Percentiles rank a stretch among this genome's conserved stretches.
Conservation (phyloP, 2,888 invertebrate species). For the Zygaena filipendulae region DNA sequence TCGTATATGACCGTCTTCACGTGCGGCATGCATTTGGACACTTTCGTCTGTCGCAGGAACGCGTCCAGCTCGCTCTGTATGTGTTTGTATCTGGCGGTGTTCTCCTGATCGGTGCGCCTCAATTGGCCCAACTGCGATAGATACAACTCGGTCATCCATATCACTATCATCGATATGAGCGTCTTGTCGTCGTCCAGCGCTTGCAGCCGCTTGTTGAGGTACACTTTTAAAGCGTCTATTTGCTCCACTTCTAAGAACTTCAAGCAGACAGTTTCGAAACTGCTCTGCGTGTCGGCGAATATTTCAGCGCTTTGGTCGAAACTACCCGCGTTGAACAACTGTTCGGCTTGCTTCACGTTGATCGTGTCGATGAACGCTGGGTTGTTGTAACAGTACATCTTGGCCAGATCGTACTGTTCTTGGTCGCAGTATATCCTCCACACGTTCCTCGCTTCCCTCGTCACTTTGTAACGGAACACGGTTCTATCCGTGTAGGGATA, state of each 20-base stretch:
- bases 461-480: constrained; percentile 86
- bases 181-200: constrained; percentile 82
- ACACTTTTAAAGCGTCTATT: constrained; percentile 87
- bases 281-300: constrained; percentile 90
- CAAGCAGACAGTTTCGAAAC: constrained; percentile 94
- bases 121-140: constrained; percentile 88
- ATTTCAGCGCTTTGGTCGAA: constrained; percentile 87
- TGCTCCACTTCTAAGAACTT: constrained; percentile 88
- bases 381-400: constrained; percentile 84
- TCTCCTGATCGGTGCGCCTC: constrained; percentile 50
- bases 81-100: constrained; percentile 62
- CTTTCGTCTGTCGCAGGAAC: constrained; percentile 77
- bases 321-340: constrained; percentile 80
- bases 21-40: constrained; percentile 81
- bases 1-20: constrained; percentile 89
- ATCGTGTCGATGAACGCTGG: constrained; percentile 85
- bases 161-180: constrained; percentile 90
- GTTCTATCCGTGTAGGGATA: constrained; percentile 89
- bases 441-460: constrained; percentile 85
- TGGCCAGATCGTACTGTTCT: constrained; percentile 87
- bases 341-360: constrained; percentile 88
- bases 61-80: constrained; percentile 82
- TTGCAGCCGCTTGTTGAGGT: constrained; percentile 85
- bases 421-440: constrained; percentile 91
- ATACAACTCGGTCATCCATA: constrained; percentile 95